Evolutionary conservation across 2,888 invertebrate genomes (phyloP).

Genomic region (Belgica antarctica): DNA sequence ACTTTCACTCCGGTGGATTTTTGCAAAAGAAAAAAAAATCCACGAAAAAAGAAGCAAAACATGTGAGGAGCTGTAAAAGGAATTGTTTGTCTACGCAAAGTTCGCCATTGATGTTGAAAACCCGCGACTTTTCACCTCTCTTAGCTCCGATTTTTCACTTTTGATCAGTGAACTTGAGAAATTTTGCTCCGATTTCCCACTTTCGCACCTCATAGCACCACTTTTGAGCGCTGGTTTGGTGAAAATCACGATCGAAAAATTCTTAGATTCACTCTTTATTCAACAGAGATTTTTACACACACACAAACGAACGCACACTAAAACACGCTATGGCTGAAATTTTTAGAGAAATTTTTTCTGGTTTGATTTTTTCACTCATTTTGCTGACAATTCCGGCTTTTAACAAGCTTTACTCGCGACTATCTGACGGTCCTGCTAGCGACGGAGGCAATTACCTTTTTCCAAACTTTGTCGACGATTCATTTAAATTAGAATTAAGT

Average conservation of each 20-base stretch:
- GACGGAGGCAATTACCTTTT: constrained; percentile 46
- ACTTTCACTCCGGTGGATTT: too few relatives aligned
- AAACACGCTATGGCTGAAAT: neutral
- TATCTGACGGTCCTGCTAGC: too few relatives aligned
- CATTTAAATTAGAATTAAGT: constrained; percentile 47
- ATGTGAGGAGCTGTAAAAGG: too few relatives aligned
- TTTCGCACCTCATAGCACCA: neutral
- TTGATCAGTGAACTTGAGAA: neutral
- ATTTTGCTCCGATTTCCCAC: neutral
- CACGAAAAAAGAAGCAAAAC: too few relatives aligned
- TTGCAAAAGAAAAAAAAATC: too few relatives aligned
- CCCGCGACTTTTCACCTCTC: too few relatives aligned
- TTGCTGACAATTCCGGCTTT: neutral
- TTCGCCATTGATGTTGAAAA: too few relatives aligned
- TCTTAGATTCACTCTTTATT: constrained; percentile 17
- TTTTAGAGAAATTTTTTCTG: constrained; percentile 40
- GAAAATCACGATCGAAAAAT: neutral
- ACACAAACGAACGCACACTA: constrained; percentile 29
- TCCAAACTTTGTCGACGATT: constrained; percentile 52
- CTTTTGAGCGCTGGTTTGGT: neutral
- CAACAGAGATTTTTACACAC: constrained; percentile 25
- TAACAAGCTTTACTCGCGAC: neutral
- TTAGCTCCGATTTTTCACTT: neutral
- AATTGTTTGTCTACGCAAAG: too few relatives aligned
- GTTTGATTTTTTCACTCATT: constrained; percentile 13